phyloP scores from a whole-genome alignment of 2,113 vertebrate genomes.

The Coryphaenoides rupestris region DNA sequence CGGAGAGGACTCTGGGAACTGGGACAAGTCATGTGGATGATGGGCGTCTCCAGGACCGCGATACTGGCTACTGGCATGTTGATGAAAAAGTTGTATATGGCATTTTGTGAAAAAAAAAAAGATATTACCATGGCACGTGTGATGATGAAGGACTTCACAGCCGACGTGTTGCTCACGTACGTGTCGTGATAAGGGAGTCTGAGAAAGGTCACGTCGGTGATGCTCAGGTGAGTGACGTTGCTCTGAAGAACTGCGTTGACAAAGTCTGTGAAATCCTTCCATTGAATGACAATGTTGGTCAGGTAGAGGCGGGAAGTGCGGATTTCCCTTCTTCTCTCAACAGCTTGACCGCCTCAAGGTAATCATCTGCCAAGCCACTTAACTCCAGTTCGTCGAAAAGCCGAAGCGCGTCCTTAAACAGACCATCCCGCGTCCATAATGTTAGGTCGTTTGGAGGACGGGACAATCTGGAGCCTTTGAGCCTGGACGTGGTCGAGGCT shows the following conservation, averaged over 20 bases:
- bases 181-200: not conserved
- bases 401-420: slow-evolving; percentile 65
- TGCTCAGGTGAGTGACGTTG: slow-evolving; percentile 58
- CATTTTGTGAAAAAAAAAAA: slow-evolving; percentile 73
- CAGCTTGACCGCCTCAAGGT: slow-evolving; percentile 27
- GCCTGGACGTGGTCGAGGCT: slow-evolving; percentile 67
- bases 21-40: slow-evolving; percentile 87
- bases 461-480: slow-evolving; percentile 65
- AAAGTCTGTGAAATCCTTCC: slow-evolving; percentile 56
- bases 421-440: slow-evolving; percentile 38
- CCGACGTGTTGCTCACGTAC: slow-evolving; percentile 7
- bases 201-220: slow-evolving; percentile 49
- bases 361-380: slow-evolving; percentile 37
- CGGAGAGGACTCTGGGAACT: slow-evolving; percentile 62
- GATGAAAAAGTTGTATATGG: slow-evolving; percentile 75
- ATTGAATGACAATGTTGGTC: slow-evolving; percentile 64
- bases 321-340: slow-evolving; percentile 20
- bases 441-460: slow-evolving; percentile 27
- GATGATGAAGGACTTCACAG: slow-evolving; percentile 64
- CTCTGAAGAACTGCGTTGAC: slow-evolving; percentile 63
- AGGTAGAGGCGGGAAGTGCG: slow-evolving; percentile 62
- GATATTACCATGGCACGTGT: slow-evolving; percentile 29
- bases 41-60: slow-evolving; percentile 62
- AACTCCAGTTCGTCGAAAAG: slow-evolving; percentile 62
- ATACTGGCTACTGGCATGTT: slow-evolving; percentile 74